Percentiles rank a stretch among this genome's conserved stretches.
phyloP scores from a whole-genome alignment of 1,140 invertebrate genomes.

The Nasonia longicornis region DNA sequence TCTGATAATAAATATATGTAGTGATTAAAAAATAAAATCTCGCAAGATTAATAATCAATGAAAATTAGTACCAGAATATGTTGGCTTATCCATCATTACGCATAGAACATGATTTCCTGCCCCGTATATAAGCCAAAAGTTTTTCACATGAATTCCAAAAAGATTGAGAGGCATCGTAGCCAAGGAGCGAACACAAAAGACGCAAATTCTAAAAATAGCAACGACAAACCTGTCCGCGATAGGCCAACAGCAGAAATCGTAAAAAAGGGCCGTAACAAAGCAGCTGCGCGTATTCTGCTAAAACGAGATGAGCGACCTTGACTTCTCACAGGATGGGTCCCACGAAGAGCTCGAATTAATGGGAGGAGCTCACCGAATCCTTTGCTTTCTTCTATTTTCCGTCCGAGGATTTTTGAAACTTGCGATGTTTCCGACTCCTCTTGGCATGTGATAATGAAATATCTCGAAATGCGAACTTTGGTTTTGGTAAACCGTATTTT shows the following conservation, averaged over 20 bases:
- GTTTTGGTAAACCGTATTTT: too few relatives aligned
- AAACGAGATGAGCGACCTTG: conserved; percentile 29
- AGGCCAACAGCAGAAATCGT: background rate
- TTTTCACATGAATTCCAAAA: background rate
- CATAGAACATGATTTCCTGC: background rate
- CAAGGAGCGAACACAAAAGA: background rate
- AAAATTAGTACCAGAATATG: too few relatives aligned
- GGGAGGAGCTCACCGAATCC: conserved; percentile 25
- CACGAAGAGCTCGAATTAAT: background rate
- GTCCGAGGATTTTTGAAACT: background rate
- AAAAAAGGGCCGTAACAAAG: conserved; percentile 28
- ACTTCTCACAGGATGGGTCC: conserved; percentile 15
- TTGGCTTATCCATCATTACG: too few relatives aligned
- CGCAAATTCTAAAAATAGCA: conserved; percentile 22
- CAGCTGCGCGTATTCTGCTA: conserved; percentile 11
- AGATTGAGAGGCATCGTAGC: background rate
- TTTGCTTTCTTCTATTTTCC: conserved; percentile 9
- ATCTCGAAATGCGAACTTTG: too few relatives aligned
- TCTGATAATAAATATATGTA: too few relatives aligned
- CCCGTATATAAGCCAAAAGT: background rate
- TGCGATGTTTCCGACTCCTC: too few relatives aligned
- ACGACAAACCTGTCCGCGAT: conserved; percentile 15
- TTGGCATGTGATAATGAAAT: background rate
- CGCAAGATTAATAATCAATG: too few relatives aligned
- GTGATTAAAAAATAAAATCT: too few relatives aligned